A percentile compares a stretch with the other conserved stretches of the same genome.
phyloP scores from a whole-genome alignment of 35 echinoderm and acorn worm genomes.

The Hemicentrotus pulcherrimus region DNA sequence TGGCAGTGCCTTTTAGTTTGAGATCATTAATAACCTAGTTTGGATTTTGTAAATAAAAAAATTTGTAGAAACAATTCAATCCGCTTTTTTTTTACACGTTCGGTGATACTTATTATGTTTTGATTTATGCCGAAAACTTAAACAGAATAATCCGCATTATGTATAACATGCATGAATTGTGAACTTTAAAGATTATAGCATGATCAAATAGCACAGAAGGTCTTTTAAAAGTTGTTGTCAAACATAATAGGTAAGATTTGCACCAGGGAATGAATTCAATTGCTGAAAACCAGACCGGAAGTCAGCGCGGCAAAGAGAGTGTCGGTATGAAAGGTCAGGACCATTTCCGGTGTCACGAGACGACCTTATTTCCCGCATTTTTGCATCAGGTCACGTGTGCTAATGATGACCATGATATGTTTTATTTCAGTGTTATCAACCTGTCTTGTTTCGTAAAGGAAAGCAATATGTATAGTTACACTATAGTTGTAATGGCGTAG shows the following conservation, averaged over 20 bases:
- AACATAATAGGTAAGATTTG: too few relatives aligned
- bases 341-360: not conserved
- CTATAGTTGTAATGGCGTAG: not conserved
- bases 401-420: not conserved
- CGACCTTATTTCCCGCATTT: not conserved
- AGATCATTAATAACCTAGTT: too few relatives aligned
- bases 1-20: too few relatives aligned
- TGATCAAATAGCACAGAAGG: not conserved
- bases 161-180: too few relatives aligned
- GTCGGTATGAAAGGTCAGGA: not conserved
- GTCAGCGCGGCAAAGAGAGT: not conserved
- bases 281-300: not conserved
- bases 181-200: too few relatives aligned
- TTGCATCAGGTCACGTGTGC: not conserved
- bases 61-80: too few relatives aligned
- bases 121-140: too few relatives aligned
- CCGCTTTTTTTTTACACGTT: too few relatives aligned
- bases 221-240: not conserved
- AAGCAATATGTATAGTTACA: not conserved
- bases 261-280: too few relatives aligned
- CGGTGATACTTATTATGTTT: too few relatives aligned
- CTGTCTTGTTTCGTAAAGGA: not conserved
- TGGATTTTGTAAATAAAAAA: too few relatives aligned
- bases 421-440: not conserved
- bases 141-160: too few relatives aligned